Evolutionary conservation across 2,888 invertebrate genomes (phyloP), one percentile per base, ranked within the genome.

Genomic region (Tinea pellionella): DNA sequence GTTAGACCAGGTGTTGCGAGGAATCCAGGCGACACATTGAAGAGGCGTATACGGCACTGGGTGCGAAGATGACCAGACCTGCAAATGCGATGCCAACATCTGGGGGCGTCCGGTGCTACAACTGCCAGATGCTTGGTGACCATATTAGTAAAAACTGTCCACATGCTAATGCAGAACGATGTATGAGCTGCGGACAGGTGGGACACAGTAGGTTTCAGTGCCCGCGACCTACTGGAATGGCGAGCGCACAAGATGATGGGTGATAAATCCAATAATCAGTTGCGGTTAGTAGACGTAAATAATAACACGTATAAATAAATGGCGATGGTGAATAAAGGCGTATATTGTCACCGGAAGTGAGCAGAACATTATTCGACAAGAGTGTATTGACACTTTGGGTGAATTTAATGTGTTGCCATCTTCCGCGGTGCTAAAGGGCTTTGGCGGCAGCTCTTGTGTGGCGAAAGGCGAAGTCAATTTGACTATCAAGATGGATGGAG

Each of bases 101-200:
- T 8, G 43, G 43, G 6, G n/a, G 7, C 16, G 18, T 53, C 53
- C 3, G 53, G 18, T 53, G 53, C 18, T 53, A 18, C 16, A 18
- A 2, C 6, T 15, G n/a, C n/a, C n/a, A n/a, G n/a, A n/a, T n/a
- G n/a, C n/a, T n/a, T n/a, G n/a, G n/a, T n/a, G n/a, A n/a, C 53
- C 53, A 53, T 18, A 53, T 53, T 7, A 53, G 53, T 53, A 15
- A 18, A 18, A 19, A 53, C 53, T 53, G 53, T 18, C 53, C 53
- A 13, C 16, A 53, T 6, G 18, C 53, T 12, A 53, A 53, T 4
- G 19, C 16, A 18, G 18, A 18, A 3, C 15, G 53, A 18, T 53
- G 53, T 12, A 53, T 53, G 53, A 15, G 16, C 3, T 53, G 53
- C 16, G 53, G 53, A 3, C 16, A 53, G 53, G 53, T 12, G 53